Base-by-base conservation (phyloP, 2,888 invertebrate species). In the Sturmia bella region DNA sequence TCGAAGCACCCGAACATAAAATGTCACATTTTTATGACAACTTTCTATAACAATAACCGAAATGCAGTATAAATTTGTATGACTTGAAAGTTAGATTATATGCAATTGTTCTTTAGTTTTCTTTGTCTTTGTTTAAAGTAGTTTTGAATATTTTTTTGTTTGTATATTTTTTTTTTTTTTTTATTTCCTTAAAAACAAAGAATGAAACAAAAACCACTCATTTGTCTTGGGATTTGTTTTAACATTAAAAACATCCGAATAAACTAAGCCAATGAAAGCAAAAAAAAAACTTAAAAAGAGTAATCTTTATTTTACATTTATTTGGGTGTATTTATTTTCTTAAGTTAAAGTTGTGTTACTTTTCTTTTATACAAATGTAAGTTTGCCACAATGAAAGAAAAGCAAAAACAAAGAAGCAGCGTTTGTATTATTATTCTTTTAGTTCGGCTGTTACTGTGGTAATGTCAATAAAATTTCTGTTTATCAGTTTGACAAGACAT, bases 381-480 rank as follows among this genome's bases (percentile, higher is more conserved):
- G 37, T 12, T 21, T 21, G 12, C 13, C n/a, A n/a, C n/a, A n/a
- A n/a, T n/a, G n/a, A n/a, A n/a, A n/a, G n/a, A n/a, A n/a, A 4
- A 6, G 2, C 13, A 9, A 39, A 11, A n/a, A 68, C 6, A n/a
- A 41, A 43, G 41, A 59, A 12, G 19, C 50, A 37, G 73, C 54
- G 70, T 64, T 64, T 75, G 54, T 59, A 61, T 54, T 66, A 61
- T 54, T 66, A 69, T 59, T 68, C 48, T 73, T 54, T 54, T 69
- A 52, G 27, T 56, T 57, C n/a, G 63, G 64, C 70, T 70, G 74
- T 72, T 82, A 74, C 78, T 82, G 82, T 82, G 82, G 82, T 75
- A 84, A 84, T 84, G 85, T 85, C 85, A 85, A 85, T 85, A 85
- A 85, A 85, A 85, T 85, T 85, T 83, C 81, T 81, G 80, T 84